Base-by-base conservation (phyloP, 1,140 invertebrate genomes). In the Drosophila ercepeae region DNA sequence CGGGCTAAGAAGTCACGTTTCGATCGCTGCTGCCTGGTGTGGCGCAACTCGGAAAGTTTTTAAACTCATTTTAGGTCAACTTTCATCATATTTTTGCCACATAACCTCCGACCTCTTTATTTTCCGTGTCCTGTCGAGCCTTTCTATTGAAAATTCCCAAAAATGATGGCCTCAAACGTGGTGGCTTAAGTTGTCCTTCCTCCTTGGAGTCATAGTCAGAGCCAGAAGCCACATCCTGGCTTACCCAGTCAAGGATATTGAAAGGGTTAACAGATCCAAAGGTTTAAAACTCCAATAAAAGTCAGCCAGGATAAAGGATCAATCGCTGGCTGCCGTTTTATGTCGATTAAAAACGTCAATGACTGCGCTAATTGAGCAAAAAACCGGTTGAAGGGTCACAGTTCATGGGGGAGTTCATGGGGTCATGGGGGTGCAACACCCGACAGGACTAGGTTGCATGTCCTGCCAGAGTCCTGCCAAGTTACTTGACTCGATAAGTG, bases 1-100 rank as follows among this genome's bases (percentile, higher is more conserved):
- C 53, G 19, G 55, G 55, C 34, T 32, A 39, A 41, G 67, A 70
- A 71, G 68, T 70, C 68, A 71, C 65, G 68, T 70, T 70, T 51
- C 46, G 46, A 70, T 59, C 68, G 65, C n/a, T 32, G 34, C 1
- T 36, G n/a, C 21, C 21, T 32, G 34, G n/a, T 36, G n/a, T 11
- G n/a, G 34, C 14, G 52, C 18, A n/a, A 53, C 42, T 57, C 16
- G 41, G 32, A 50, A 68, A 55, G 51, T 65, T 68, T 68, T 44
- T 18, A 57, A 69, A 57, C 32, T 42, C 32, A 57, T 54, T 68
- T 67, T 29, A 68, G 34, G 34, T 23, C 64, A 68, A 60, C 54
- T 41, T 52, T 36, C 54, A 46, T 63, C 60, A 63, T 63, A 39
- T 39, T 11, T 14, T 14, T 11, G n/a, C 18, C 27, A 39, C 14